These are phyloP conservation scores for Lottia gigantea DNA, from an alignment of 2,888 invertebrate genomes.

Conservation along the genomic window DNA sequence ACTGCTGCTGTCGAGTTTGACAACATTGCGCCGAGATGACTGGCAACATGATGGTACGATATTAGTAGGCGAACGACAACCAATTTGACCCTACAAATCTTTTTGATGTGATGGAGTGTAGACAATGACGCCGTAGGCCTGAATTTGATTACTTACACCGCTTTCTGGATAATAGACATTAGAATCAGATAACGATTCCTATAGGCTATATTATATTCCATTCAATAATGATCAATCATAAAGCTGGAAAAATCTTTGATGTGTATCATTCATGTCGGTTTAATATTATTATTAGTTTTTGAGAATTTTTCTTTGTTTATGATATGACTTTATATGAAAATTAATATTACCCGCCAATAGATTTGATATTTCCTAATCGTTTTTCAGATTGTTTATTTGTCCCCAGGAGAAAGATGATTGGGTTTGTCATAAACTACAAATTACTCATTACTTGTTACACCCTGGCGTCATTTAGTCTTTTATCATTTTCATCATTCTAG, in stretches of 20 bases:
- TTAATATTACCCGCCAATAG: not conserved
- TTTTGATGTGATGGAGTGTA: not conserved
- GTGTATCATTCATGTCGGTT: not conserved
- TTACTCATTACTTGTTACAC: not conserved
- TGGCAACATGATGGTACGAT: too few species aligned
- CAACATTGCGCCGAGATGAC: too few species aligned
- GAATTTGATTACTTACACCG: conserved; percentile 6
- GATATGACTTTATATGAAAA: conserved; percentile 1
- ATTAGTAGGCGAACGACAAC: too few species aligned
- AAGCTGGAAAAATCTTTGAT: not conserved
- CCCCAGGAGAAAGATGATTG: conserved; percentile 4
- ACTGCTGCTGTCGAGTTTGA: too few species aligned
- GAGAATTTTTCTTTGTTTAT: not conserved
- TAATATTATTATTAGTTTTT: not conserved
- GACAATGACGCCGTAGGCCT: not conserved
- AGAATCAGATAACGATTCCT: not conserved
- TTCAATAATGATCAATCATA: conserved; percentile 6
- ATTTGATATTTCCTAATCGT: conserved; percentile 1
- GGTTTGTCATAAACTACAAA: conserved; percentile 8
- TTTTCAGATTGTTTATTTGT: conserved; percentile 7
- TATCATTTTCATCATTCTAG: not conserved
- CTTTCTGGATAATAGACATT: conserved; percentile 1
- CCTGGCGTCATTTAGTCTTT: not conserved
- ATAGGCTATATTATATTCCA: not conserved
- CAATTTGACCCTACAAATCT: not conserved